These are phyloP conservation scores for Eumerus sabulonum DNA, from an alignment of 2,888 invertebrate species.

Conservation along the genomic window DNA sequence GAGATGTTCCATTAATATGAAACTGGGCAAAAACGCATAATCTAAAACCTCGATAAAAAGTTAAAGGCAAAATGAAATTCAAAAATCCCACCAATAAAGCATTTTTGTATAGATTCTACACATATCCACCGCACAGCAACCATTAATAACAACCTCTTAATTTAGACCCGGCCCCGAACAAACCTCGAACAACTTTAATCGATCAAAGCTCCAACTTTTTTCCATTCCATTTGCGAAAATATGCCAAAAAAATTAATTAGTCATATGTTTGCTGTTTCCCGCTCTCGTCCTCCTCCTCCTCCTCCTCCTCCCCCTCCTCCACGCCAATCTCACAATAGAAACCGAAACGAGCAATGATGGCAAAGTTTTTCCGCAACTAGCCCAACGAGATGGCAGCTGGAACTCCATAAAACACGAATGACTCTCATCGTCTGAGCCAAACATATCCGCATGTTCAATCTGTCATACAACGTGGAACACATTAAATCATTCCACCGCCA, in stretches of 20 bases:
- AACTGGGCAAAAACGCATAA: too few relatives aligned
- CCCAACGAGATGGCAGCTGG: neutral
- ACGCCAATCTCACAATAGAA: neutral
- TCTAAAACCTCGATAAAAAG: too few relatives aligned
- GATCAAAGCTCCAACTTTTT: conserved; percentile 40
- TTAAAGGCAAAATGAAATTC: too few relatives aligned
- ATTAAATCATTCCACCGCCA: conserved; percentile 60
- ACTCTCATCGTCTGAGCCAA: conserved; percentile 58
- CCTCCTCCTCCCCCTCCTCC: too few relatives aligned
- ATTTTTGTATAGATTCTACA: too few relatives aligned
- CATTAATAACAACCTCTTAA: conserved; percentile 57
- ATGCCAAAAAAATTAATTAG: conserved; percentile 45
- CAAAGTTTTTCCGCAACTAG: too few relatives aligned
- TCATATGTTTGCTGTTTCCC: conserved; percentile 25
- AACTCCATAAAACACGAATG: conserved; percentile 36
- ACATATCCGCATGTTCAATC: conserved; percentile 65
- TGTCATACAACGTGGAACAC: conserved; percentile 64
- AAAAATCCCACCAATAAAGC: too few relatives aligned
- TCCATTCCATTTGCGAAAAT: conserved; percentile 3
- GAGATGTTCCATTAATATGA: too few relatives aligned
- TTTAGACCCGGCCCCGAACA: conserved; percentile 53
- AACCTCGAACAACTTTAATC: conserved; percentile 48
- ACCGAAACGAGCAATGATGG: neutral
- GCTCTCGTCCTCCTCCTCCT: conserved; percentile 6
- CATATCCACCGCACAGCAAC: conserved; percentile 13